Base-by-base conservation (phyloP, 2,888 invertebrate genomes). In the Perithous albicinctus region DNA sequence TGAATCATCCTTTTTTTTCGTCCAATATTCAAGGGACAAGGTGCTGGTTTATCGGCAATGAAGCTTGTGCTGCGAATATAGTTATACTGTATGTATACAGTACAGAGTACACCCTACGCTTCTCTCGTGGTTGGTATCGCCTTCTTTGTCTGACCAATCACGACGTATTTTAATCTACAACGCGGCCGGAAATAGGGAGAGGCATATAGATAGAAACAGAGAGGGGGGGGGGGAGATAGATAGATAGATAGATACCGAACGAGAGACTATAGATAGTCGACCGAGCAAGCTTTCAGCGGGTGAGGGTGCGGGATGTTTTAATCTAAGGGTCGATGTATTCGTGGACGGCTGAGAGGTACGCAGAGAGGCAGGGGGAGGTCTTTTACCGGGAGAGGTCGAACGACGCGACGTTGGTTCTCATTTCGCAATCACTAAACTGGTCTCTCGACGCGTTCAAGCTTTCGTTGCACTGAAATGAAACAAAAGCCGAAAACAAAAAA, bases 281-380 rank as follows among this genome's bases (percentile, higher is more conserved):
- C 46, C n/a, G 48, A 69, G 69, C 38, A 75, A 59, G 84, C 78
- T 78, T 81, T 79, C 67, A 66, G 63, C 61, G 72, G 76, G 20
- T 72, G 41, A 41, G 67, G 80, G 75, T 74, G 75, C 76, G 77
- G 82, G 85, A 85, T 87, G 86, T 87, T 89, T 89, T 89, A 89
- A 89, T 89, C 89, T 88, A 88, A 87, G 85, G 86, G 85, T 85
- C 84, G 85, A 87, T 84, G 86, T 86, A 85, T 89, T 85, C 82
- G 83, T 73, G 80, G 82, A 81, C 77, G 82, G 83, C 74, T 79
- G 79, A 76, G 74, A 81, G 76, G 63, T 80, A 73, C 46, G 72
- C 18, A 43, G 41, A 56, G 70, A 0, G 8, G 38, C 7, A 7
- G 59, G 35, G 48, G 59, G 35, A 41, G 59, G 23, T 38, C 82